Evolutionary conservation across 2,888 invertebrate species (phyloP), one percentile per base, ranked within the genome.

Genomic region (Morinoia aosen): DNA sequence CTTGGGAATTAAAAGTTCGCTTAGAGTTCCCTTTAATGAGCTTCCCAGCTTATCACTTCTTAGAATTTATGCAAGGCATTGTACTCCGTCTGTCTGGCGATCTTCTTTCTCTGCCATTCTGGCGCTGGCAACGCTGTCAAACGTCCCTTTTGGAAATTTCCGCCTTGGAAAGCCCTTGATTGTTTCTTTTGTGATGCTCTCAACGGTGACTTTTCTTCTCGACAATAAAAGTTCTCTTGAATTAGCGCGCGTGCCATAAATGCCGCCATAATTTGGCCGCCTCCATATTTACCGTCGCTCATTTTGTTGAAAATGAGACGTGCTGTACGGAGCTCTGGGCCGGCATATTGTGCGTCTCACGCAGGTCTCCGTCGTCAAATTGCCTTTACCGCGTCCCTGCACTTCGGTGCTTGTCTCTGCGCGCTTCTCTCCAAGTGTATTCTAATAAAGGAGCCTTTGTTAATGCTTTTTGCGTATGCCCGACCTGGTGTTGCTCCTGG

Each of bases 241-340:
- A 93, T 93, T 93, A 93, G 93, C 93, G 93, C 48, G 2, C n/a
- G 93, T 25, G 93, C 93, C 93, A 57, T 93, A 93, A 93, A 93
- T 93, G 93, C 93, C 57, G 93, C n/a, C 93, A 93, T 57, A 93
- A 57, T 93, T 56, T 93, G 33, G 57, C 93, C 33, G 93, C 57
- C 57, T 56, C 19, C 57, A 5, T 57, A 93, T 93, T 93, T 57
- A 93, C 93, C n/a, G 93, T 48, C n/a, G 19, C 93, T 93, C 93
- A 93, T 93, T 93, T 93, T 57, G 57, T 48, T 93, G 48, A 93
- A 93, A 93, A 93, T 57, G 93, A 93, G 57, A 48, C 90, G 90
- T 48, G 90, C 40, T 76, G 25, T 12, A 25, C 76, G 33, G 76
- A 76, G 76, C 76, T 76, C 76, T 33, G 14, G 8, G 25, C 76